phyloP scores from a whole-genome alignment of 30 jellyfish, hydroid and myxozoan species.

The Cassiopea andromeda region DNA sequence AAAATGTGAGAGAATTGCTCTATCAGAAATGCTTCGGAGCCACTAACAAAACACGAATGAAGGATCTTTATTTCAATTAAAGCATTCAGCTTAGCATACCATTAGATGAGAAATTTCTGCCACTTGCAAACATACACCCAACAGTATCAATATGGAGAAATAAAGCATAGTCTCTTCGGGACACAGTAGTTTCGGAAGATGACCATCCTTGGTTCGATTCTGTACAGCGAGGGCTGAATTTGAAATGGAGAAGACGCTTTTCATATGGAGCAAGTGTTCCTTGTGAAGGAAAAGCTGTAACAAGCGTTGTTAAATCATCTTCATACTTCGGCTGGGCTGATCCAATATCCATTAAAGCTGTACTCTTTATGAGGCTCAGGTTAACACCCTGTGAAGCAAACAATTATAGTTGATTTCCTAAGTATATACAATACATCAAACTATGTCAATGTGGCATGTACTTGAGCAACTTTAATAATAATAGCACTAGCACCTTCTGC shows the following conservation, averaged over 20 bases:
- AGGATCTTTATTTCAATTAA: too few relatives aligned
- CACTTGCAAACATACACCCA: conserved; percentile 47
- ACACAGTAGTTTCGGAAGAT: conserved; percentile 59
- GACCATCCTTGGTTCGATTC: conserved; percentile 80
- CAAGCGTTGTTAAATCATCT: conserved; percentile 70
- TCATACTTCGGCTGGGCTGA: background rate
- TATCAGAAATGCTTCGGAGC: too few relatives aligned
- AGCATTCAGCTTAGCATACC: conserved; percentile 26
- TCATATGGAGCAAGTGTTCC: conserved; percentile 84
- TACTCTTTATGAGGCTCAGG: conserved; percentile 75
- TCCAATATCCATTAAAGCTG: conserved; percentile 32
- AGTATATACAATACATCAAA: too few relatives aligned
- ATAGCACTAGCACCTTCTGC: too few relatives aligned
- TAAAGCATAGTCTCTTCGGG: conserved; percentile 91
- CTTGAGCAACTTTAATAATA: too few relatives aligned
- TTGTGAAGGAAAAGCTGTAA: conserved; percentile 84
- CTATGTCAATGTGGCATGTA: too few relatives aligned
- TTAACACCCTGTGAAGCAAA: conserved; percentile 82
- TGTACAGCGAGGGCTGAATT: conserved; percentile 81
- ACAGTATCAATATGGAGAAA: conserved; percentile 83
- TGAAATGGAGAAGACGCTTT: conserved; percentile 71
- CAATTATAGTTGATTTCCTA: too few relatives aligned
- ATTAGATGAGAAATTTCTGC: background rate
- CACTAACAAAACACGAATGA: too few relatives aligned
- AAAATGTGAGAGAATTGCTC: too few relatives aligned